Evolutionary conservation across 2,797 vertebrate species (phyloP), one percentile per base, ranked within the genome.

Genomic region (Psittacula echo): DNA sequence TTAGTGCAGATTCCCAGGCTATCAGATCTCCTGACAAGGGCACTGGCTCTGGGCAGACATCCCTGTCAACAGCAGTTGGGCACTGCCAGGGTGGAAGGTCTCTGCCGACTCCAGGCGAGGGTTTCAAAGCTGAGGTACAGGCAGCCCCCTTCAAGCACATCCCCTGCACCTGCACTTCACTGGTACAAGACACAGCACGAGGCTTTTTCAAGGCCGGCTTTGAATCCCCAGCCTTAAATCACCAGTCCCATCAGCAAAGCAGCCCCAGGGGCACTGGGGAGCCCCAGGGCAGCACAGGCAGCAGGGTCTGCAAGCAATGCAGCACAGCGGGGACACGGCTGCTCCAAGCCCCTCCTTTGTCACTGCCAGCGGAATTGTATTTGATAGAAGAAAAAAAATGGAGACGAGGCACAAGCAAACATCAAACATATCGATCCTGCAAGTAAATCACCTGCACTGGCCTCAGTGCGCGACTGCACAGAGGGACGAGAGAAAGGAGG

Each of bases 371-470:
- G 77, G 54, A 95, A 93, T 72, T 87, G 91, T 68, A 95, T 96
- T 95, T 86, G 95, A 95, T 79, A 76, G 90, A 85, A 62, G 41
- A n/a, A 84, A 92, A 93, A 94, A 94, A 93, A 89, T 48, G 42
- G 85, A 95, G 92, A 93, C 71, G 54, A 93, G 92, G 95, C 95
- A 94, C 82, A 87, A 91, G 95, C 91, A 96, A 97, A 93, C 94
- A 96, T 95, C 95, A 97, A 97, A 97, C 87, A 85, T 91, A 91
- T 93, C 1, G 86, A 97, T 96, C 93, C 84, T 77, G 82, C 94
- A 96, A 96, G 95, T 95, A 96, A 94, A 96, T 95, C 95, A 94
- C 92, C 88, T 91, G 79, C 60, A 3, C 90, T 68, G 93, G 91
- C 81, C 86, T 90, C 84, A 51, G 84, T 10, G 34, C 65, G 85